Conservation (phyloP, 1,140 invertebrate species). For the Drosophila guanche region DNA sequence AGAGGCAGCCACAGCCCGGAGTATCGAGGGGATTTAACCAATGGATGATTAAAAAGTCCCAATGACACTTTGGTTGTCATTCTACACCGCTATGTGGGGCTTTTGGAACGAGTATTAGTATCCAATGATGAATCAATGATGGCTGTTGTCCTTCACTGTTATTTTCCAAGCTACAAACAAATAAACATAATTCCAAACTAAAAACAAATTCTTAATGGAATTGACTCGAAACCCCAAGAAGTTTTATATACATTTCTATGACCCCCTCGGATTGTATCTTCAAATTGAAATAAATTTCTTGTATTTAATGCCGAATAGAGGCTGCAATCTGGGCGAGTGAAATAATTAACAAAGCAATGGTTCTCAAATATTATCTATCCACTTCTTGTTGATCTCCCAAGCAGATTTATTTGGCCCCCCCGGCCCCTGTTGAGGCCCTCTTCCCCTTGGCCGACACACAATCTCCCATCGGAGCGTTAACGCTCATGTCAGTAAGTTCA, state of each 20-base stretch:
- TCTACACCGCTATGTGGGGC: constrained; percentile 5
- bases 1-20: constrained; percentile 22
- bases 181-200: too few species aligned
- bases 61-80: constrained; percentile 9
- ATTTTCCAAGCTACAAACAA: not conserved
- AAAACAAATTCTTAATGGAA: too few species aligned
- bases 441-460: not conserved
- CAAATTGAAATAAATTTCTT: constrained; percentile 18
- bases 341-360: constrained; percentile 27
- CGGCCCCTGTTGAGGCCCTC: too few species aligned
- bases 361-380: constrained; percentile 44
- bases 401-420: not conserved
- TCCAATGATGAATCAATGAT: too few species aligned
- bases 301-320: constrained; percentile 22
- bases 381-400: constrained; percentile 37
- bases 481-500: constrained; percentile 57
- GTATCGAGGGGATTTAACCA: constrained; percentile 7
- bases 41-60: constrained; percentile 25
- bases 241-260: not conserved
- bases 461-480: constrained; percentile 31
- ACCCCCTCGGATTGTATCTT: too few species aligned
- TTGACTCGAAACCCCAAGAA: not conserved
- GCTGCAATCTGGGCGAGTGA: constrained; percentile 27
- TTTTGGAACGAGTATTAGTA: not conserved
- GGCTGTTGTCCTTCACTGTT: not conserved